Evolutionary conservation across 1,140 invertebrate genomes (phyloP).

Genomic region (Tetramorium simillimum): DNA sequence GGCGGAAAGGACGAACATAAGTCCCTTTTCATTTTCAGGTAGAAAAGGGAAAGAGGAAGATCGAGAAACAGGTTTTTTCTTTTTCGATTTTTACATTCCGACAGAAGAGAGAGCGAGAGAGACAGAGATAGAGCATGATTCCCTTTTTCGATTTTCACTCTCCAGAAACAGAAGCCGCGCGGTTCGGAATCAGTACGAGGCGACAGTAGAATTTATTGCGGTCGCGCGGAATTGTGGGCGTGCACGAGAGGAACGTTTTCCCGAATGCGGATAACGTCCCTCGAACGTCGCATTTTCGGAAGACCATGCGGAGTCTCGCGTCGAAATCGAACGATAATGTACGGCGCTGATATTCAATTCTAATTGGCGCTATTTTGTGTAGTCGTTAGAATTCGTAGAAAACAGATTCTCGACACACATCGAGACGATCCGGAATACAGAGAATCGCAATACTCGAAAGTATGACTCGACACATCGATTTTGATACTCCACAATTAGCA

Average conservation of each 20-base stretch:
- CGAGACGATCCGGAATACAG: not conserved
- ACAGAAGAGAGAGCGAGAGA: not conserved
- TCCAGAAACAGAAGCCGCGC: slow-evolving; percentile 38
- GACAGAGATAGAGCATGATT: not conserved
- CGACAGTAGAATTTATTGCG: slow-evolving; percentile 55
- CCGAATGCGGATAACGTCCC: slow-evolving; percentile 23
- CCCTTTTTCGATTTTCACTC: slow-evolving; percentile 41
- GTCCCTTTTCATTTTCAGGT: not conserved
- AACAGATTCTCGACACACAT: not conserved
- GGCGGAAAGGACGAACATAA: not conserved
- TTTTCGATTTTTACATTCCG: not conserved
- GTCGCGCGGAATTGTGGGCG: slow-evolving; percentile 28
- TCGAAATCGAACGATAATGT: not conserved
- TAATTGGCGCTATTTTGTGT: not conserved
- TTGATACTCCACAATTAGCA: not conserved
- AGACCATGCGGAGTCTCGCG: not conserved
- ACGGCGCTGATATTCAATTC: not conserved
- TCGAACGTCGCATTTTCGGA: slow-evolving; percentile 10
- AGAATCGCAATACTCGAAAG: not conserved
- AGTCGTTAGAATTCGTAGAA: not conserved
- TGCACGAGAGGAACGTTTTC: slow-evolving; percentile 37
- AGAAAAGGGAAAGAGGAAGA: not conserved
- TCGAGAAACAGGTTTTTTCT: not conserved
- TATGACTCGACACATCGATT: not conserved
- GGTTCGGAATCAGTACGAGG: slow-evolving; percentile 36